These are phyloP conservation scores for Trichomycterus rosablanca DNA, from an alignment of 2,113 vertebrate genomes.

Conservation along the genomic window DNA sequence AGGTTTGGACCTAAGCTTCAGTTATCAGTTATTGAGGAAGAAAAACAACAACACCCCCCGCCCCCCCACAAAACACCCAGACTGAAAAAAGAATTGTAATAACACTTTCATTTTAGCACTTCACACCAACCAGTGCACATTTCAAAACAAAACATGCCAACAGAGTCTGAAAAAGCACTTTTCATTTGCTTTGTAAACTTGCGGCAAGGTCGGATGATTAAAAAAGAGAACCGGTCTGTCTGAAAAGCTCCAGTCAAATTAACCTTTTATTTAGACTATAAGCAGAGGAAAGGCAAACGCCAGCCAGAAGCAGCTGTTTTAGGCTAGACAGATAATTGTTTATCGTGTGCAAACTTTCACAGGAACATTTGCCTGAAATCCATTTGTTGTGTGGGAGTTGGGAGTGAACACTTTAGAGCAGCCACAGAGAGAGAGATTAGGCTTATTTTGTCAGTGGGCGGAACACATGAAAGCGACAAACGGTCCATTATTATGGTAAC, in stretches of 20 bases:
- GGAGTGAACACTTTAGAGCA: constrained; percentile 61
- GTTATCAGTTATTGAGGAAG: too few species aligned
- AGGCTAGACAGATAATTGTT: constrained; percentile 72
- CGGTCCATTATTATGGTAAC: constrained; percentile 68
- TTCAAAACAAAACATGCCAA: too few species aligned
- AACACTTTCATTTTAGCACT: too few species aligned
- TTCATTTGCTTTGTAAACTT: constrained; percentile 51
- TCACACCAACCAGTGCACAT: too few species aligned
- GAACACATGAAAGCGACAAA: constrained; percentile 72
- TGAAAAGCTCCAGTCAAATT: constrained; percentile 66
- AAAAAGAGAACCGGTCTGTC: constrained; percentile 59
- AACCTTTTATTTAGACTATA: constrained; percentile 67
- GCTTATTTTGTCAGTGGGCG: constrained; percentile 66
- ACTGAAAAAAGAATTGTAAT: too few species aligned
- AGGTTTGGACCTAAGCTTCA: too few species aligned
- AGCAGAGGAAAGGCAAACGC: constrained; percentile 25
- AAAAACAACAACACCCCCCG: too few species aligned
- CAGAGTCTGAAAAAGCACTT: not conserved
- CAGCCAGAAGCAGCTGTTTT: constrained; percentile 50
- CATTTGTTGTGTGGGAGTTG: constrained; percentile 69
- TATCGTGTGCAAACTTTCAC: constrained; percentile 69
- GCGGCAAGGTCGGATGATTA: constrained; percentile 57
- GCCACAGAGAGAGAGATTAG: constrained; percentile 63
- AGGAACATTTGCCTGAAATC: constrained; percentile 68
- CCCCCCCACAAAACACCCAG: too few species aligned